A percentile compares a stretch with the other conserved stretches of the same genome.
Conservation (phyloP, 1,140 invertebrate genomes). For the Drosophila guanche region DNA sequence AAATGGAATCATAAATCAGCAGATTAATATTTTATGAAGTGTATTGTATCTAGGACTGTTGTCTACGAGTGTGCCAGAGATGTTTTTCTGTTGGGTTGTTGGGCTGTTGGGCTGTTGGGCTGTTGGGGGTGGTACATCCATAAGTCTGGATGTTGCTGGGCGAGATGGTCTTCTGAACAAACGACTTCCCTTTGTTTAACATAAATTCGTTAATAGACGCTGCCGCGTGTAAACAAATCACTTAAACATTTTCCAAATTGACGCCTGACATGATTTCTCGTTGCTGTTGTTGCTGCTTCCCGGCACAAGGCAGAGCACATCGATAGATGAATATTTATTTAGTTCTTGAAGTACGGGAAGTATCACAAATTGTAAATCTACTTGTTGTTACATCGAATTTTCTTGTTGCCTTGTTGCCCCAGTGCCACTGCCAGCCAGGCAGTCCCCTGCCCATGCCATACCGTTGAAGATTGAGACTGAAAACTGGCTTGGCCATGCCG, state of each 20-base stretch:
- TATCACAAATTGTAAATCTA: slow-evolving; percentile 79
- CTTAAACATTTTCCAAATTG: slow-evolving; percentile 81
- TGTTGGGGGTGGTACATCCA: background rate
- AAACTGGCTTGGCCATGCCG: slow-evolving; percentile 31
- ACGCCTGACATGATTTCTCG: slow-evolving; percentile 79
- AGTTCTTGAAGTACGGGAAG: slow-evolving; percentile 77
- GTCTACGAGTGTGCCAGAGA: slow-evolving; percentile 25
- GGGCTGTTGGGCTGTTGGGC: background rate
- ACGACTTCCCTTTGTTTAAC: slow-evolving; percentile 82
- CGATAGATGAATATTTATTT: slow-evolving; percentile 79
- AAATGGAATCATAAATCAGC: slow-evolving; percentile 81
- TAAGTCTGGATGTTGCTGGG: background rate
- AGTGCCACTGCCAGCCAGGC: no score
- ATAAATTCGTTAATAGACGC: slow-evolving; percentile 82
- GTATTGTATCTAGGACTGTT: slow-evolving; percentile 54
- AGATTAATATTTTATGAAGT: slow-evolving; percentile 82
- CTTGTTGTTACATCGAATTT: slow-evolving; percentile 64
- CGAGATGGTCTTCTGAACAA: slow-evolving; percentile 59
- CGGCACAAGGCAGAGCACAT: slow-evolving; percentile 13
- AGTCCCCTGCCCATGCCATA: background rate
- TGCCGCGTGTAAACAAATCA: slow-evolving; percentile 82
- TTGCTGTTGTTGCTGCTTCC: slow-evolving; percentile 18
- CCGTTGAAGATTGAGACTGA: slow-evolving; percentile 40
- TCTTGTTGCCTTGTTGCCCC: slow-evolving; percentile 36
- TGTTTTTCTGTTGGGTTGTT: slow-evolving; percentile 26